These are phyloP conservation scores for Beroe forskalii DNA, from an alignment of 37 sponge, comb jelly and placozoan genomes.

Conservation along the genomic window DNA sequence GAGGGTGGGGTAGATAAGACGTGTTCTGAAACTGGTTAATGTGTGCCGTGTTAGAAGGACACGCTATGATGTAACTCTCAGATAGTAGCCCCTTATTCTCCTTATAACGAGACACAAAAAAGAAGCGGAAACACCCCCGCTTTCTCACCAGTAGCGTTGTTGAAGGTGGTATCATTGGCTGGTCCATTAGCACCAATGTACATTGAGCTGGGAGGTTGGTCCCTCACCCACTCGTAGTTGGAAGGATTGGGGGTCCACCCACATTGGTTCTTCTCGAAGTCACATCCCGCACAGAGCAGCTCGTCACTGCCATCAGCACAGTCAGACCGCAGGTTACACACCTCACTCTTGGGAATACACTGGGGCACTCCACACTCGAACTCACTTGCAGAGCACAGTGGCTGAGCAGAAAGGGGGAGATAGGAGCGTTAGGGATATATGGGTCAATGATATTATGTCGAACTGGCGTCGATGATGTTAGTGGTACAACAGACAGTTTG, in stretches of 20 bases:
- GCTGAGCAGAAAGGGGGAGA: background rate
- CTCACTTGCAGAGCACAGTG: constrained; percentile 55
- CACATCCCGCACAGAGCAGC: constrained; percentile 32
- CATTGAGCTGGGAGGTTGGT: background rate
- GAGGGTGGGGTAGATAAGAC: no score
- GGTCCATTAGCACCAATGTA: background rate
- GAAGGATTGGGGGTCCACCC: constrained; percentile 25
- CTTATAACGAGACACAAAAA: no score
- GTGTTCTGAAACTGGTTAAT: no score
- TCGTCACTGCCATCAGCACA: constrained; percentile 67
- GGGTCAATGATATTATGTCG: background rate
- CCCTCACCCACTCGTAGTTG: constrained; percentile 12
- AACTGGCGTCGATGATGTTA: no score
- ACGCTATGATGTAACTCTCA: no score
- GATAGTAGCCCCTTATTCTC: no score
- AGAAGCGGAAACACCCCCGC: no score
- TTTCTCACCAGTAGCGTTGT: constrained; percentile 12
- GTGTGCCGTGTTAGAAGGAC: no score
- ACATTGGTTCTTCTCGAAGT: constrained; percentile 57
- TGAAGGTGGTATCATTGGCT: constrained; percentile 40
- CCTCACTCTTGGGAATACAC: constrained; percentile 61
- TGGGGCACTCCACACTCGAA: constrained; percentile 53
- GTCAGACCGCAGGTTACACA: constrained; percentile 51
- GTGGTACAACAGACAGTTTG: no score
- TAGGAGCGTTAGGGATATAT: background rate